Evolutionary conservation across 2,113 vertebrate species (phyloP).

Genomic region (Malaclemys terrapin): DNA sequence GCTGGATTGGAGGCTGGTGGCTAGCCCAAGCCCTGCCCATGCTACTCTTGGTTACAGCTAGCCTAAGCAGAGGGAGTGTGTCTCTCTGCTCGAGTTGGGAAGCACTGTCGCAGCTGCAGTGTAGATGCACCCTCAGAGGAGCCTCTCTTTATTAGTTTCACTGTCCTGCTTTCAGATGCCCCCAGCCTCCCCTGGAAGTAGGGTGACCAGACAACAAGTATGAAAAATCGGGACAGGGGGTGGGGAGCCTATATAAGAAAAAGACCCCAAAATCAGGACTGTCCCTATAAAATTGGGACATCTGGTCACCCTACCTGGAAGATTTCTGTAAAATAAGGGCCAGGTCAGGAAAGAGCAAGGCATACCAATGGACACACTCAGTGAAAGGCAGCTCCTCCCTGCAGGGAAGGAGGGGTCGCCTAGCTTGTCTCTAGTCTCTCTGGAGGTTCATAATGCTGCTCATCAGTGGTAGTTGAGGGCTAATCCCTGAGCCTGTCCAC

Average conservation of each 20-base stretch:
- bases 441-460: background rate
- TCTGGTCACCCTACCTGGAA: too few relatives aligned
- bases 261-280: too few relatives aligned
- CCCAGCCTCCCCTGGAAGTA: too few relatives aligned
- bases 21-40: too few relatives aligned
- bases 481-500: background rate
- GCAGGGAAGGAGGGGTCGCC: too few relatives aligned
- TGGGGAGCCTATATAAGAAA: too few relatives aligned
- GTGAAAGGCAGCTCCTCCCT: background rate
- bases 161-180: too few relatives aligned
- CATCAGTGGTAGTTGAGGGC: background rate
- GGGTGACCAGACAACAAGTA: too few relatives aligned
- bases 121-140: background rate
- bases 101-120: background rate
- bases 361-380: background rate
- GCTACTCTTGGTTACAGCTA: too few relatives aligned
- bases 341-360: background rate
- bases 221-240: too few relatives aligned
- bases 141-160: background rate
- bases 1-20: background rate
- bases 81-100: background rate
- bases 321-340: too few relatives aligned
- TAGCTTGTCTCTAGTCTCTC: background rate
- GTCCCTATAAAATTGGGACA: too few relatives aligned
- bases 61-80: background rate